Base-by-base conservation (phyloP, 2,797 vertebrate species). In the Triplophysa yarkandensis region DNA sequence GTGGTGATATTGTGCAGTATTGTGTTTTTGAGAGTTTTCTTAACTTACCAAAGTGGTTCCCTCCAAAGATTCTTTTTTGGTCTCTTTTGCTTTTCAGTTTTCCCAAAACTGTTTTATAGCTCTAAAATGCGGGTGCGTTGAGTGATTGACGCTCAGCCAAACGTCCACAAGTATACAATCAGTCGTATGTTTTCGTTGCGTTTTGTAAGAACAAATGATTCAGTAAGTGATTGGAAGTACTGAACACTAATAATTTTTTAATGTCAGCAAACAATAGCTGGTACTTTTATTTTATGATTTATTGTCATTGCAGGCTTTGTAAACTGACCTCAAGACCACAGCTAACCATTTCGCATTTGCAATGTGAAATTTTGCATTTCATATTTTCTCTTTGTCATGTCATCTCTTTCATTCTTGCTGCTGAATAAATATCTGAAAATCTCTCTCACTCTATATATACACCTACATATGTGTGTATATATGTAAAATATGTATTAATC, bases 1-100 rank as follows among this genome's bases (percentile, higher is more conserved):
- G 48, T 60, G 68, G 43, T 72, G 69, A 67, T 79, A 79, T 68
- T 67, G 39, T 75, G 52, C 58, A 72, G 41, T 75, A 19, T 2
- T 28, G 36, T 68, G 70, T 67, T 75, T 61, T 67, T 70, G 50
- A 67, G 74, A 46, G 36, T 75, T 77, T 79, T 57, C 70, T 64
- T 75, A 54, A 71, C 41, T 78, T 79, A 82, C 81, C 79, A 83
- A 83, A 83, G 82, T 82, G 76, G 39, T 74, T 77, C 71, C 71
- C 75, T 71, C 80, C 74, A 74, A 77, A 76, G 57, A 74, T 67
- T 44, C 36, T 67, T 67, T 57, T 68, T 77, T 25, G 34, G 69
- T 48, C 36, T n/a, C 8, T 77, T 54, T 64, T 69, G 64, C 36
- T 4, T 30, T 63, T 68, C 21, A 60, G 27, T 69, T 36, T 27